Evolutionary conservation across 2,113 vertebrate genomes (phyloP), one percentile per base, ranked within the genome.

Genomic region (Hemicordylus capensis): DNA sequence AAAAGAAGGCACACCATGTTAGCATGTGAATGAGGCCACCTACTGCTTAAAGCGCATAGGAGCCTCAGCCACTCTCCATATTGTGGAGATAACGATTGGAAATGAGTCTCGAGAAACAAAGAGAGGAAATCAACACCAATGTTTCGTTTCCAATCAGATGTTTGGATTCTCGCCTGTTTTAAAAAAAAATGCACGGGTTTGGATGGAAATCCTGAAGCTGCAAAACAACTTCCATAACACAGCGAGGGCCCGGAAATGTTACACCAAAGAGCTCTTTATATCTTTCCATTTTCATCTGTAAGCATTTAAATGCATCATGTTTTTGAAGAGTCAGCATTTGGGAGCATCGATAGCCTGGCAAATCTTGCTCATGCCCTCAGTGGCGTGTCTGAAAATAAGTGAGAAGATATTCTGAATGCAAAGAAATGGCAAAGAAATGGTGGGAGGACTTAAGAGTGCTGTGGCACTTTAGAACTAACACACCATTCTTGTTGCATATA

Each of bases 101-200:
- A 73, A 83, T n/a, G 20, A 46, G 56, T 61, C 81, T 74, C 69
- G 56, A 83, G 69, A 74, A 83, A 83, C 56, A 83, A 82, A 72
- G 54, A 34, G 20, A 28, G 24, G 67, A 72, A 72, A 72, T 72
- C 58, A 82, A 82, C 51, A 72, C 66, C n/a, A 11, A 22, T 61
- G 54, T 83, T 83, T 61, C 59, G 58, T 82, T 82, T 82, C 67
- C 59, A 44, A 73, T 61, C 12, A 59, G 39, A 59, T 58, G 15
- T 61, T 83, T 83, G 81, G 54, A 51, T 34, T 34, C 58, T 34
- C 9, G 56, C 58, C 56, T 15, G 22, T 1, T n/a, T n/a, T n/a
- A n/a, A n/a, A n/a, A 28, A 79, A 46, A 56, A 42, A 46, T 17
- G 42, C 58, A 79, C 1, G 28, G 39, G 42, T 19, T 17, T 63